Base-by-base conservation (phyloP, 2,888 invertebrate species). In the Stegana nigrithorax region DNA sequence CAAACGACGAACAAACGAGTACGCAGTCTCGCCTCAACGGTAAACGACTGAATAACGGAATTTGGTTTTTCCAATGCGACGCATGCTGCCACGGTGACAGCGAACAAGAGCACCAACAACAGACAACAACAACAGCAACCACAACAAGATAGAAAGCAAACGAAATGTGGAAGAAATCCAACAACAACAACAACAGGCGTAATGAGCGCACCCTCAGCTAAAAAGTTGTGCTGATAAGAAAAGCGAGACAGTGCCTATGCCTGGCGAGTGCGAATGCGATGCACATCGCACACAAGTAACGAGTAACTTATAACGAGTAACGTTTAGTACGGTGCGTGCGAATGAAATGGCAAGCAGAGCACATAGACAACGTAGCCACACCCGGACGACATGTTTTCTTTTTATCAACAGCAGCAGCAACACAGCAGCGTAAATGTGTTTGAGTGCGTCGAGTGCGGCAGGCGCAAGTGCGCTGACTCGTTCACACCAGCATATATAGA, bases 11-110 rank as follows among this genome's bases (percentile, higher is more conserved):
- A 45, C 36, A 59, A 65, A 56, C 55, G 59, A 61, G 50, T 59
- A 63, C 27, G 19, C 25, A 25, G 25, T 6, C 47, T 47, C n/a
- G 19, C 44, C 47, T 47, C 32, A 51, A 67, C 71, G 67, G 66
- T 59, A 64, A 62, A 75, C 73, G 59, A 68, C 68, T 78, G 73
- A 78, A 75, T 70, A 71, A 60, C 72, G 76, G 69, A 73, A 73
- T 76, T 73, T 73, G 67, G 70, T 71, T 73, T 75, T 69, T 67
- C 67, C 70, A 73, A 70, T 67, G 71, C 57, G 53, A 62, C 65
- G 71, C 66, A 65, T 36, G 51, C 51, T 47, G n/a, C 27, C 60
- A 55, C 21, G 14, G 17, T 17, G n/a, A n/a, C 4, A 44, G 17
- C 44, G 47, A 19, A 21, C 47, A 47, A 47, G n/a, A n/a, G n/a